Base-by-base conservation (phyloP, 2,888 invertebrate genomes). In the Onchidella celtica region DNA sequence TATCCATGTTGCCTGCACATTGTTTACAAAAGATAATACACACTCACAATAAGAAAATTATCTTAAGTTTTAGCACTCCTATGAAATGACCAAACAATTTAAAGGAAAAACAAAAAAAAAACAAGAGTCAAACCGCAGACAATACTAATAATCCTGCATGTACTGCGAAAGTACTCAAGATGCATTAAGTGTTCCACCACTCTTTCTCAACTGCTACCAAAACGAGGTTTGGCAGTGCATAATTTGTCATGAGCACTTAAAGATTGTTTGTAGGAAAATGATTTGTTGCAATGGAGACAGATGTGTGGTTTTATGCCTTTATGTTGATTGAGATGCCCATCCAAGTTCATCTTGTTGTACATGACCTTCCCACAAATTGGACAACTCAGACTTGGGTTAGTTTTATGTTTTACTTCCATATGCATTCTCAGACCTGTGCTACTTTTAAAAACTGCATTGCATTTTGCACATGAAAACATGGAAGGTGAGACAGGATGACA, bases 311-410 rank as follows among this genome's bases (percentile, higher is more conserved):
- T 84, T 6, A 72, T 65, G 40, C 82, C 79, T n/a, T 79, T 82
- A 68, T 84, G 84, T 24, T 82, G 78, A 32, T 84, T 84, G 24
- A 84, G 61, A 69, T 84, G 84, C 27, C 84, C 84, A 40, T 84
- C 84, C 63, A 82, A 72, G 69, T 84, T 82, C 24, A 75, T 84
- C 59, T 80, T 84, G 61, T 81, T 84, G 68, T 79, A 82, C 75
- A 80, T 82, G n/a, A 79, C 73, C 24, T 84, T 84, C 21, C 84
- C 84, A 84, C 84, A 84, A 29, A 82, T 69, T 17, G 68, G 81
- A 27, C 81, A 81, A 24, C 34, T 65, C 32, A 81, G 59, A 32
- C 59, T 76, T 34, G 75, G 75, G 59, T 74, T 69, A 32, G 73
- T 38, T 32, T 21, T 61, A 47, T 81, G 81, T 29, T 81, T 81